A percentile compares a stretch with the other conserved stretches of the same genome.
phyloP scores from a whole-genome alignment of 2,113 vertebrate species.

The Amazona vittata region DNA sequence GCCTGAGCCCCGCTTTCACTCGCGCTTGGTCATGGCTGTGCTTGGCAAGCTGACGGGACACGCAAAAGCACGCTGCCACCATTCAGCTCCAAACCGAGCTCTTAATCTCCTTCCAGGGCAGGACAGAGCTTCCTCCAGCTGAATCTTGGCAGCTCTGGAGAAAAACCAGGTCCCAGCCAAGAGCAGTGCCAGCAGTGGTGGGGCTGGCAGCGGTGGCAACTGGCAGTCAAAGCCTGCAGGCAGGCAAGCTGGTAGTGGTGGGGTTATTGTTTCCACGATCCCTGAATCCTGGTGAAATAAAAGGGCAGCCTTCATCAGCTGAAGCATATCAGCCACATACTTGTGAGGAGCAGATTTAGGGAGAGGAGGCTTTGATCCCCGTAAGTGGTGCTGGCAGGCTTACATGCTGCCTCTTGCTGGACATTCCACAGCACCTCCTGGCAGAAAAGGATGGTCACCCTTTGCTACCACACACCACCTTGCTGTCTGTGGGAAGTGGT shows the following conservation, averaged over 20 bases:
- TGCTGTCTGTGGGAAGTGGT: neutral
- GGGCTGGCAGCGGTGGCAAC: constrained; percentile 7
- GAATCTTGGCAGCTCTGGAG: constrained; percentile 5
- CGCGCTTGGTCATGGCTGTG: neutral
- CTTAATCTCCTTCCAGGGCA: constrained; percentile 35
- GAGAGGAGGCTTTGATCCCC: neutral
- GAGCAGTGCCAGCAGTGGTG: neutral
- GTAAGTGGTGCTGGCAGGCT: fast-evolving
- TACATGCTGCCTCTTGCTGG: fast-evolving
- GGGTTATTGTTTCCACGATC: neutral
- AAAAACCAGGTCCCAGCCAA: neutral
- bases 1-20: constrained; percentile 7
- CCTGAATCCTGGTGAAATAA: neutral
- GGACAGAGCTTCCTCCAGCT: constrained; percentile 56
- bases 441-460: fast-evolving
- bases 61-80: constrained; percentile 33
- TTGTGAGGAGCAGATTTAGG: neutral
- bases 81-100: constrained; percentile 65
- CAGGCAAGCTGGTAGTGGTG: neutral
- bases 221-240: neutral
- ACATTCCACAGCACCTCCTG: neutral
- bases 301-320: neutral
- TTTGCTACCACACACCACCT: fast-evolving
- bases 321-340: fast-evolving
- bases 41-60: constrained; percentile 2